A percentile compares a stretch with the other conserved stretches of the same genome.
These are phyloP conservation scores for Tromatobia lineatoria DNA, from an alignment of 2,888 invertebrate genomes.

Conservation along the genomic window DNA sequence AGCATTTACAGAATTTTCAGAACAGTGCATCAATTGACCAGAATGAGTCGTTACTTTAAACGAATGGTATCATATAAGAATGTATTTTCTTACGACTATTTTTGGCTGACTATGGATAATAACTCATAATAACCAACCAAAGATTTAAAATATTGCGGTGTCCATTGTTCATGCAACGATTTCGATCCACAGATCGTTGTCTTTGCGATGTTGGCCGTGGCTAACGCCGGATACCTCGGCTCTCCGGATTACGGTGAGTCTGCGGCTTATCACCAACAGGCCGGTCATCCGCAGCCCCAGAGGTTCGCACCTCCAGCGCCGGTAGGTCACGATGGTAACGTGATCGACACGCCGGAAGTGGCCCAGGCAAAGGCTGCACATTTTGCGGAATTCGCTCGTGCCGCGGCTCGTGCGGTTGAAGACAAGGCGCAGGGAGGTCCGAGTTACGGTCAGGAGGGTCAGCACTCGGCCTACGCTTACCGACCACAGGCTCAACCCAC, in stretches of 20 bases:
- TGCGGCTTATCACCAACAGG: slow-evolving; percentile 57
- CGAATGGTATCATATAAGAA: too few relatives aligned
- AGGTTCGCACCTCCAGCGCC: slow-evolving; percentile 82
- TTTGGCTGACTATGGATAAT: too few relatives aligned
- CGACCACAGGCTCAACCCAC: slow-evolving; percentile 61
- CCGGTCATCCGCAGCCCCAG: slow-evolving; percentile 64
- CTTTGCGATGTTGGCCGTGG: slow-evolving; percentile 73
- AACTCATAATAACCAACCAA: too few relatives aligned
- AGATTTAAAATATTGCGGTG: too few relatives aligned
- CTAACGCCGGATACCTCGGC: slow-evolving; percentile 77
- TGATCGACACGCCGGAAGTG: slow-evolving; percentile 85
- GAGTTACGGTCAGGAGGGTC: slow-evolving; percentile 66
- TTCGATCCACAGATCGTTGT: slow-evolving; percentile 76
- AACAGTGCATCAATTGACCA: too few relatives aligned
- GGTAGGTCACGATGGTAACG: slow-evolving; percentile 83
- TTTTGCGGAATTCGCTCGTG: slow-evolving; percentile 83
- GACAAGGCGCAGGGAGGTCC: slow-evolving; percentile 72
- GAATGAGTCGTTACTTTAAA: too few relatives aligned
- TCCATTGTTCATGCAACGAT: background rate
- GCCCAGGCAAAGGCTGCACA: slow-evolving; percentile 84
- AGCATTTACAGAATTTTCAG: too few relatives aligned
- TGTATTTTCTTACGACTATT: too few relatives aligned
- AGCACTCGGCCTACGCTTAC: slow-evolving; percentile 69
- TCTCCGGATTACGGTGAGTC: slow-evolving; percentile 71
- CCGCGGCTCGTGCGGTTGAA: slow-evolving; percentile 82